These are phyloP conservation scores for Haemorhous mexicanus DNA, from an alignment of 2,113 vertebrate species.

Conservation along the genomic window DNA sequence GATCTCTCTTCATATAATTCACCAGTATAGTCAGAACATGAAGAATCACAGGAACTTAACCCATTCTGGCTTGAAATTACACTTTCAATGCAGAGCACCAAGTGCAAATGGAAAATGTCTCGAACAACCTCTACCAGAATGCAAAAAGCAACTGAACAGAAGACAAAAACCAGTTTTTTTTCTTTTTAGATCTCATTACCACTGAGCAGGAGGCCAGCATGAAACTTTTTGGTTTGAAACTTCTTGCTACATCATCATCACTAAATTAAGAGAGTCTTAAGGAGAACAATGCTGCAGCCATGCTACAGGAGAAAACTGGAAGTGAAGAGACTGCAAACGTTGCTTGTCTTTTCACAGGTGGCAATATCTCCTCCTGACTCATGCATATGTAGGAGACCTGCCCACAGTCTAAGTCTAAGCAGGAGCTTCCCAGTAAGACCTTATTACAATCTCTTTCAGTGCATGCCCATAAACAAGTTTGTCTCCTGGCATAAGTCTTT, in stretches of 20 bases:
- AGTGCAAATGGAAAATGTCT: neutral
- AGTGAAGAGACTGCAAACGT: neutral
- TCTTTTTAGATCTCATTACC: neutral
- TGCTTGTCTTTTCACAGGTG: neutral
- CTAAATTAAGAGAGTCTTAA: neutral
- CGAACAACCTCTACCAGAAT: neutral
- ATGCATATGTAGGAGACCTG: neutral
- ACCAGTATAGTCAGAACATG: neutral
- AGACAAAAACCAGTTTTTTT: rapidly evolving
- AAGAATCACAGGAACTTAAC: neutral
- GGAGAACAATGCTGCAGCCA: neutral
- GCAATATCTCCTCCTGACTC: neutral
- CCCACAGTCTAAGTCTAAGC: neutral
- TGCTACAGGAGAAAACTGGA: neutral
- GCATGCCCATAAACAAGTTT: neutral
- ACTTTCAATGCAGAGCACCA: neutral
- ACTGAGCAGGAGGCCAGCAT: neutral
- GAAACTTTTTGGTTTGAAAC: neutral
- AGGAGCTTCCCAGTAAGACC: neutral
- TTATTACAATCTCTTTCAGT: neutral
- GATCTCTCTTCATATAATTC: neutral
- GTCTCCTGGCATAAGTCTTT: neutral
- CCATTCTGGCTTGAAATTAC: neutral
- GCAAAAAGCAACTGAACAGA: neutral
- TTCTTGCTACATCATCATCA: neutral